phyloP scores from a whole-genome alignment of 2,113 vertebrate genomes.

The Melanerpes aurifrons region DNA sequence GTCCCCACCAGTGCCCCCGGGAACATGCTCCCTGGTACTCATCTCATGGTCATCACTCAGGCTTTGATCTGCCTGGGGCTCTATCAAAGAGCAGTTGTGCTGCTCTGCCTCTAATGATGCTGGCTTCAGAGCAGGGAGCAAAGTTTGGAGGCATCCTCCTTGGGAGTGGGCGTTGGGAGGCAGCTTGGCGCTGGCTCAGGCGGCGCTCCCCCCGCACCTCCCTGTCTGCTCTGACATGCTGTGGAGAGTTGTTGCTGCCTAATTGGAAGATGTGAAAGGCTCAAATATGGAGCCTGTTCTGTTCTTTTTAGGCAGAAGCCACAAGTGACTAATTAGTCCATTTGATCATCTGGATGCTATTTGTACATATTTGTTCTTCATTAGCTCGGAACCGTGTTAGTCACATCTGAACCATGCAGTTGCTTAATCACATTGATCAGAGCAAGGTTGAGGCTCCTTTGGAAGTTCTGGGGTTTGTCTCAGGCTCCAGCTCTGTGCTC shows the following conservation, averaged over 20 bases:
- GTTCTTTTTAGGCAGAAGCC: slow-evolving; percentile 64
- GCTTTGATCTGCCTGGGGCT: rapidly evolving
- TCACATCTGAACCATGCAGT: slow-evolving; percentile 66
- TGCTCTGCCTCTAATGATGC: rapidly evolving
- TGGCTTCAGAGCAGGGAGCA: not conserved
- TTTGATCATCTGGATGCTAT: slow-evolving; percentile 76
- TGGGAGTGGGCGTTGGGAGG: rapidly evolving
- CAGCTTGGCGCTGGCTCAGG: not conserved
- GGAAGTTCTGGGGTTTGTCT: not conserved
- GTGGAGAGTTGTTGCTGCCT: slow-evolving; percentile 46
- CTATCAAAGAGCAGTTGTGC: not conserved
- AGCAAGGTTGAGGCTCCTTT: slow-evolving; percentile 29
- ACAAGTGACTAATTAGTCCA: slow-evolving; percentile 78
- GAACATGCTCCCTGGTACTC: not conserved
- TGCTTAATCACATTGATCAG: slow-evolving; percentile 69
- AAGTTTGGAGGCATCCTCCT: not conserved
- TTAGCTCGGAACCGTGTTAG: slow-evolving; percentile 67
- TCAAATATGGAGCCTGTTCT: slow-evolving; percentile 65
- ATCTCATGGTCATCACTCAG: rapidly evolving
- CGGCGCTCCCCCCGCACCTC: not conserved
- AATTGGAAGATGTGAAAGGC: slow-evolving; percentile 56
- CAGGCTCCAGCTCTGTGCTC: not conserved
- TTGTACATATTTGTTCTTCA: slow-evolving; percentile 79
- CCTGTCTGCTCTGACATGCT: not conserved
- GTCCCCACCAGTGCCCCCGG: not conserved